These are phyloP conservation scores for Apaloderma vittatum DNA, from an alignment of 2,113 vertebrate genomes.

Conservation along the genomic window DNA sequence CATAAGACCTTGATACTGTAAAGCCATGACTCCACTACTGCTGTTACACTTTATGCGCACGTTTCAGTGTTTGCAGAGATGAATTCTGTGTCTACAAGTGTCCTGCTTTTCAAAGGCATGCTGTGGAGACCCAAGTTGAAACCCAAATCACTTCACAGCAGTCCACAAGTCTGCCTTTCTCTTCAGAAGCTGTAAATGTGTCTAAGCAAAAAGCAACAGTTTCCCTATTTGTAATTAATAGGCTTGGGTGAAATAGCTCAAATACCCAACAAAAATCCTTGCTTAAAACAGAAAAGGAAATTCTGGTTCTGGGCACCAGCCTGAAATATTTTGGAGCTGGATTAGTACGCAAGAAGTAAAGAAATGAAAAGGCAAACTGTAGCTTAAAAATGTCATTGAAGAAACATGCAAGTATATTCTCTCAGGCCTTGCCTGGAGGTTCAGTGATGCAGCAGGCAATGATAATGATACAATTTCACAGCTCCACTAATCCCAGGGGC, in stretches of 20 bases:
- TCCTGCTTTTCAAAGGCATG: slow-evolving; percentile 42
- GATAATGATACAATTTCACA: slow-evolving; percentile 69
- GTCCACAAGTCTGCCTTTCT: slow-evolving; percentile 27
- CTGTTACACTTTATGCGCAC: neutral
- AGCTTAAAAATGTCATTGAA: slow-evolving; percentile 69
- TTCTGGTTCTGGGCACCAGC: neutral
- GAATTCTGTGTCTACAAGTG: neutral
- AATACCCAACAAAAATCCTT: slow-evolving; percentile 32
- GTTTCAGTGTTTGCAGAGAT: neutral
- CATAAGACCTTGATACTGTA: neutral
- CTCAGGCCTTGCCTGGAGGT: slow-evolving; percentile 23
- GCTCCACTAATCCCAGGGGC: slow-evolving; percentile 59
- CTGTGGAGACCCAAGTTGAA: slow-evolving; percentile 55
- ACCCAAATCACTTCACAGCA: slow-evolving; percentile 39
- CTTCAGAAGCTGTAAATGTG: slow-evolving; percentile 27
- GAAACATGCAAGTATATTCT: slow-evolving; percentile 54
- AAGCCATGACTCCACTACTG: neutral
- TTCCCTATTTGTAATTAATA: slow-evolving; percentile 18
- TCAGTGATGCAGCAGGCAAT: slow-evolving; percentile 58
- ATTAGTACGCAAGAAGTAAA: slow-evolving; percentile 52
- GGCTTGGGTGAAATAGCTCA: neutral
- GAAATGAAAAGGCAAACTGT: slow-evolving; percentile 22
- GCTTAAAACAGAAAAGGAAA: neutral
- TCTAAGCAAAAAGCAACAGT: slow-evolving; percentile 30
- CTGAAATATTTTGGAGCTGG: slow-evolving; percentile 4